These are phyloP conservation scores for Kryptolebias ocellatus DNA, from an alignment of 2,797 vertebrate genomes.

Conservation along the genomic window DNA sequence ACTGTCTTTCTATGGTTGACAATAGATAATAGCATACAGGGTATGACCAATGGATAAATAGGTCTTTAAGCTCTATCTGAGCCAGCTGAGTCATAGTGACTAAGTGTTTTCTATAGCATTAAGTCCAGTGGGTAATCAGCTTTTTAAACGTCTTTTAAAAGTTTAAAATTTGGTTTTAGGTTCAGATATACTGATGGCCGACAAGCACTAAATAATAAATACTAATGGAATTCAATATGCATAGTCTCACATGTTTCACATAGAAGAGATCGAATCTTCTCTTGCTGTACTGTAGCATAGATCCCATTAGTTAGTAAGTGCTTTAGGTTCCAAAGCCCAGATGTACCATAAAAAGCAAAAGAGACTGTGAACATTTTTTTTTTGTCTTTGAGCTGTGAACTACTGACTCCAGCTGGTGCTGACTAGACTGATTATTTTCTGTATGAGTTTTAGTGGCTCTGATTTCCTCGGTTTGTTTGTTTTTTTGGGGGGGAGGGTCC, in stretches of 20 bases:
- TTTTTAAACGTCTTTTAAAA: conserved; percentile 12
- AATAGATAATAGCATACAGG: too few species aligned
- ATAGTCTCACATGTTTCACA: conserved; percentile 12
- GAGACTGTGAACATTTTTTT: conserved; percentile 47
- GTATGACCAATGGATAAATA: too few species aligned
- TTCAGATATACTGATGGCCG: conserved; percentile 26
- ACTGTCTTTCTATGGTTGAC: background rate
- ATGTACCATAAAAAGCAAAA: conserved; percentile 18
- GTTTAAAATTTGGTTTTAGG: conserved; percentile 6
- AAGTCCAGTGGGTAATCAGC: conserved; percentile 3
- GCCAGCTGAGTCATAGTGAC: conserved; percentile 19
- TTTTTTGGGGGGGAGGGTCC: background rate
- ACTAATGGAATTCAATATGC: conserved; percentile 2
- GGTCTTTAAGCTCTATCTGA: conserved; percentile 5
- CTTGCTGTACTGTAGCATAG: conserved; percentile 15
- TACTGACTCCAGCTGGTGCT: conserved; percentile 48
- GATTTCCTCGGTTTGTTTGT: conserved; percentile 33
- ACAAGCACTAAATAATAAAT: conserved; percentile 13
- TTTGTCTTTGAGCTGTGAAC: conserved; percentile 32
- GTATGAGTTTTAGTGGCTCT: conserved; percentile 43
- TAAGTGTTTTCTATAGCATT: conserved; percentile 18
- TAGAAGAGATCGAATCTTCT: conserved; percentile 2
- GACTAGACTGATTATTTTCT: conserved; percentile 52
- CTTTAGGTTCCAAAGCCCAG: conserved; percentile 22
- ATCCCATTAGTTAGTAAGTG: conserved; percentile 15